A percentile compares a stretch with the other conserved stretches of the same genome.
Evolutionary conservation across 2,888 invertebrate species (phyloP).

Genomic region (Agrotis exclamationis): DNA sequence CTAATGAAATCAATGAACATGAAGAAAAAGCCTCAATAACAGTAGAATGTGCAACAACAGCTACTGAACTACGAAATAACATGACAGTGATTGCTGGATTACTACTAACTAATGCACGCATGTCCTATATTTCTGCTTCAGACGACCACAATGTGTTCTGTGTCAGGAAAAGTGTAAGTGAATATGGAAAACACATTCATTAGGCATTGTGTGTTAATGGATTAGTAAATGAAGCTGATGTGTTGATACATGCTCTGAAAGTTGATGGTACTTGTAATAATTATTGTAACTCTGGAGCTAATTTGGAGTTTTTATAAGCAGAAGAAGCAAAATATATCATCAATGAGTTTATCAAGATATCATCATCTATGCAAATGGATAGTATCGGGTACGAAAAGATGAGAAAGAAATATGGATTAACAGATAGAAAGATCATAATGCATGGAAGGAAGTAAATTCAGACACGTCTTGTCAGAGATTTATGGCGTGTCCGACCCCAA

Average conservation of each 20-base stretch:
- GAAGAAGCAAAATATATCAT: neutral
- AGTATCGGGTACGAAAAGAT: too few relatives aligned
- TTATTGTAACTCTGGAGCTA: neutral
- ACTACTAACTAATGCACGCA: conserved; percentile 3
- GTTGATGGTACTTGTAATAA: neutral
- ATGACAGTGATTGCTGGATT: conserved; percentile 16
- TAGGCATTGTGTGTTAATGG: conserved; percentile 44
- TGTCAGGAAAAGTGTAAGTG: conserved; percentile 37
- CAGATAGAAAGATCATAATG: neutral
- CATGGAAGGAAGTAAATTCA: neutral
- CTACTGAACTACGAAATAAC: neutral
- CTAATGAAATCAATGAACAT: neutral
- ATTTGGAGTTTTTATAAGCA: neutral
- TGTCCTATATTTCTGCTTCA: neutral
- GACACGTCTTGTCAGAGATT: too few relatives aligned
- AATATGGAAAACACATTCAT: conserved; percentile 40
- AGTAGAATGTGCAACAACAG: neutral
- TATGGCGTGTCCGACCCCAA: neutral
- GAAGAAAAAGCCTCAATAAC: neutral
- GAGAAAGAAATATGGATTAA: neutral
- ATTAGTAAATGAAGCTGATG: conserved; percentile 10
- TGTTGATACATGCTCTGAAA: neutral
- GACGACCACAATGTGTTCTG: conserved; percentile 4
- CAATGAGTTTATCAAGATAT: neutral
- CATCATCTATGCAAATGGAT: too few relatives aligned